These are phyloP conservation scores for Glyptemys insculpta DNA, from an alignment of 2,797 vertebrate species.

Conservation along the genomic window DNA sequence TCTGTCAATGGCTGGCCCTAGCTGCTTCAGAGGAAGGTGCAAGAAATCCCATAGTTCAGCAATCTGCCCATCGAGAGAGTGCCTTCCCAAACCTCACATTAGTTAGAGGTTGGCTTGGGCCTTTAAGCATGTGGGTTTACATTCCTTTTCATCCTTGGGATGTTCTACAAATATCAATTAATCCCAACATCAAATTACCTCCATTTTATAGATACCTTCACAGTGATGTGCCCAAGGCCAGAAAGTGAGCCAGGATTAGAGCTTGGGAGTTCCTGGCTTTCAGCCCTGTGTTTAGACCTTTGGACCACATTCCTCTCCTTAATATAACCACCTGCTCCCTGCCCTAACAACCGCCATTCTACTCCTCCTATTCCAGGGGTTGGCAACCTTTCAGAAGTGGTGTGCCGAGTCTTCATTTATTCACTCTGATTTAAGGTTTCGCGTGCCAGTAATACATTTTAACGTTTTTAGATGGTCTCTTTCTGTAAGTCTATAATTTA, in stretches of 20 bases:
- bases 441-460: too few species aligned
- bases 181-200: background rate
- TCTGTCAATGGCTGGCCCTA: background rate
- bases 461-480: too few species aligned
- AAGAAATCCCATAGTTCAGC: background rate
- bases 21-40: background rate
- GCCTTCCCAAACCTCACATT: background rate
- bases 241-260: background rate
- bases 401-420: too few species aligned
- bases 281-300: background rate
- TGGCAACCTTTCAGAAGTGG: too few species aligned
- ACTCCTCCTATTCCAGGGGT: background rate
- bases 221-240: background rate
- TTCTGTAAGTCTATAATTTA: too few species aligned
- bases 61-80: background rate
- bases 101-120: background rate
- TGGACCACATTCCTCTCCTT: background rate
- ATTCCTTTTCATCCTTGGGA: background rate
- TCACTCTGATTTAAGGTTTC: too few species aligned
- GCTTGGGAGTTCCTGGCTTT: background rate
- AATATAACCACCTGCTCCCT: too few species aligned
- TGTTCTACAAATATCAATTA: background rate
- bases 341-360: background rate
- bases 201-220: background rate
- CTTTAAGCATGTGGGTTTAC: background rate